phyloP scores from a whole-genome alignment of 2,797 vertebrate species.

The Danio tinwini region DNA sequence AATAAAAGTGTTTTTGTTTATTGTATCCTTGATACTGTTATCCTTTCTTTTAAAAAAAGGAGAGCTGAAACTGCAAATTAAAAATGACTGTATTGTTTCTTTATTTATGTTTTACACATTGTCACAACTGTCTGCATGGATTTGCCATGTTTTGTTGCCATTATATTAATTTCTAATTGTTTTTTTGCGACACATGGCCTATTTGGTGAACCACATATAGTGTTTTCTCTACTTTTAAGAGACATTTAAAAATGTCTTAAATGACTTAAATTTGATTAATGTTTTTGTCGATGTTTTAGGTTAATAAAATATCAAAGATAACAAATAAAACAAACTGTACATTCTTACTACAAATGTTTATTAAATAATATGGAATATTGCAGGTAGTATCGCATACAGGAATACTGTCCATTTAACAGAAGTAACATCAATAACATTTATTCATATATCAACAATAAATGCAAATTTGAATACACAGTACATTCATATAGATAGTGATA shows the following conservation, averaged over 20 bases:
- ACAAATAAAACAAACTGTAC: constrained; percentile 45
- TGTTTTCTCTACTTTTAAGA: not conserved
- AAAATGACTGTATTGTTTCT: not conserved
- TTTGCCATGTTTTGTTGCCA: not conserved
- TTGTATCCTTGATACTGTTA: no score
- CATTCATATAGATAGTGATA: constrained; percentile 81
- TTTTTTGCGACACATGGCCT: not conserved
- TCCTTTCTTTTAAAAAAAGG: no score
- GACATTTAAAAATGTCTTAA: not conserved
- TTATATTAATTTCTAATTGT: not conserved
- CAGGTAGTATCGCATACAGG: constrained; percentile 83
- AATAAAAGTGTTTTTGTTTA: no score
- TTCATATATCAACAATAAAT: constrained; percentile 77
- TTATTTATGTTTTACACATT: not conserved
- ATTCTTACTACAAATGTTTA: constrained; percentile 75
- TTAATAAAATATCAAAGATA: constrained; percentile 2
- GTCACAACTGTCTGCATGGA: not conserved
- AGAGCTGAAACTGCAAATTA: no score
- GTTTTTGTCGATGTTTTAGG: not conserved
- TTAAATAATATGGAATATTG: constrained; percentile 76
- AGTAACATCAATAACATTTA: constrained; percentile 74
- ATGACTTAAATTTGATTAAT: no score
- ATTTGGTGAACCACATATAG: not conserved
- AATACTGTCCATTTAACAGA: constrained; percentile 79
- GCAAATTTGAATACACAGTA: constrained; percentile 77